Evolutionary conservation across 2,113 vertebrate species (phyloP), one percentile per base, ranked within the genome.

Genomic region (Puma concolor): DNA sequence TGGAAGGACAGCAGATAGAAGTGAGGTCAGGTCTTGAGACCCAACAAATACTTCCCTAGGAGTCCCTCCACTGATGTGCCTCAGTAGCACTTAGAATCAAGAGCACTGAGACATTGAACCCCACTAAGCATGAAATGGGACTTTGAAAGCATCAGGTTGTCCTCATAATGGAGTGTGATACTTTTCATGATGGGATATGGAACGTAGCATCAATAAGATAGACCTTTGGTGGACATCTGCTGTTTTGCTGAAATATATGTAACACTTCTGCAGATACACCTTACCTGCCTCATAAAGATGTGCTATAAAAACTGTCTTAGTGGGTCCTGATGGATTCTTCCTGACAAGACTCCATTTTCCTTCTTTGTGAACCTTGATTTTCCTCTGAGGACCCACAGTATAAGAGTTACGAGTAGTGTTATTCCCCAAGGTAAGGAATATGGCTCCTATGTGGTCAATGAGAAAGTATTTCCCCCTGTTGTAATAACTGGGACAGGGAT

Each of bases 371-470:
- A 60, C 21, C 6, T 21, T 60, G 57, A 23, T 19, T 60, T 60
- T 60, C 57, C 8, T 60, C 57, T 60, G 57, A 21, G 7, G 57
- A 60, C 21, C 21, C 57, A 60, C 57, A 60, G 7, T 60, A 60
- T 60, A 57, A 57, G 57, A 60, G 57, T 23, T 23, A 60, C 9
- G 8, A 23, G 0, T 23, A 60, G 57, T 60, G 57, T 60, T 60
- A 60, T 60, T 66, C 23, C 15, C 17, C 17, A 52, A 17, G 14
- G 7, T 33, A 23, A n/a, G 4, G 5, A 79, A 3, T 54, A n/a
- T 44, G 63, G n/a, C 27, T 66, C n/a, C 4, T 31, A 5, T 0
- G 5, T 4, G 2, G 27, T 33, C 27, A 6, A 54, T 19, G n/a
- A 54, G 41, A 85, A 86, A 33, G 29, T 5, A n/a, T 80, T 36